These are phyloP conservation scores for Linepithema humile DNA, from an alignment of 1,140 invertebrate species.

Conservation along the genomic window DNA sequence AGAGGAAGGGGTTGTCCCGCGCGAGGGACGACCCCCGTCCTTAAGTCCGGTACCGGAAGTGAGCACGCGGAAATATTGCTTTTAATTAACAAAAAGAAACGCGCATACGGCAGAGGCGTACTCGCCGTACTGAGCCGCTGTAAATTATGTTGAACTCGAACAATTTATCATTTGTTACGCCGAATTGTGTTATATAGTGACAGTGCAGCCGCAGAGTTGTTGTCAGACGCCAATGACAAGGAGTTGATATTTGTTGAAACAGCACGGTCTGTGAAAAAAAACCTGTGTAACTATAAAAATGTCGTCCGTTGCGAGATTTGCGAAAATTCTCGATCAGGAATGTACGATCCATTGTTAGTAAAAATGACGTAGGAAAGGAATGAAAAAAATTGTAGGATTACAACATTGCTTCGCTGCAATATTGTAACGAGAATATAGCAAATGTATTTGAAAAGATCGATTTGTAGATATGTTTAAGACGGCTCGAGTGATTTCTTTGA, in stretches of 20 bases:
- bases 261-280: neutral
- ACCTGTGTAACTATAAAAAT: neutral
- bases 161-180: neutral
- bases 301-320: neutral
- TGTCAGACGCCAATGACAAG: neutral
- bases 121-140: conserved; percentile 40
- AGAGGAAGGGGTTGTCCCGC: conserved; percentile 82
- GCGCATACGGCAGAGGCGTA: conserved; percentile 42
- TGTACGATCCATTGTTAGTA: neutral
- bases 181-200: neutral
- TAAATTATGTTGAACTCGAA: conserved; percentile 39
- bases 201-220: conserved; percentile 15
- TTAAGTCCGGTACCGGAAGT: conserved; percentile 82
- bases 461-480: conserved; percentile 23
- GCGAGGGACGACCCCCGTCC: conserved; percentile 80
- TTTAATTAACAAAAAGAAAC: conserved; percentile 73
- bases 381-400: neutral
- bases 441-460: neutral
- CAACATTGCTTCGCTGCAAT: neutral
- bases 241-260: neutral
- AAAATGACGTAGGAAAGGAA: neutral
- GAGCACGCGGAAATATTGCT: conserved; percentile 82
- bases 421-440: neutral
- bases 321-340: conserved; percentile 23
- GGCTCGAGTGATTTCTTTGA: neutral